phyloP scores from a whole-genome alignment of 1,140 invertebrate genomes.

The Eumaeus atala region DNA sequence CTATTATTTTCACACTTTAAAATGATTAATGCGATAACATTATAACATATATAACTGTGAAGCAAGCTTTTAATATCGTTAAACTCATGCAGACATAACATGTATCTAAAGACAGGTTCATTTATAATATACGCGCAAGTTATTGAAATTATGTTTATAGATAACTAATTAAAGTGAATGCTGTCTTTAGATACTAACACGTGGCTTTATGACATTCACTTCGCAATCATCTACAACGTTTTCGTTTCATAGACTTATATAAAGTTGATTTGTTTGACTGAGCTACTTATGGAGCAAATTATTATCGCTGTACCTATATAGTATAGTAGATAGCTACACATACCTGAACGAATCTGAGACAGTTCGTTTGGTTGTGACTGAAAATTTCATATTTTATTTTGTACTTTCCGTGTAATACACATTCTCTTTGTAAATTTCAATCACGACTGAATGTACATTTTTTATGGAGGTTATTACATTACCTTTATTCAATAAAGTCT shows the following conservation, averaged over 20 bases:
- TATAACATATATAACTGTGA: constrained; percentile 36
- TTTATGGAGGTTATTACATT: constrained; percentile 39
- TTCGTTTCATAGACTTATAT: constrained; percentile 17
- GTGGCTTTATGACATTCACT: constrained; percentile 29
- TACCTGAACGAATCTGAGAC: constrained; percentile 65
- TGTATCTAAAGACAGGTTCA: constrained; percentile 28
- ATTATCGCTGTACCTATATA: constrained; percentile 33
- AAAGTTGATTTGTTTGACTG: constrained; percentile 6
- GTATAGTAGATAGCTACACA: constrained; percentile 65
- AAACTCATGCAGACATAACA: constrained; percentile 22
- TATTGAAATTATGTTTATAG: not conserved
- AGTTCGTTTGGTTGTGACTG: constrained; percentile 54
- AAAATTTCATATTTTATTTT: constrained; percentile 10
- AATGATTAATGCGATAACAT: not conserved
- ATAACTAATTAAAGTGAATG: constrained; percentile 19
- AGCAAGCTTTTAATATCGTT: constrained; percentile 49
- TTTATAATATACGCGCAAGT: not conserved
- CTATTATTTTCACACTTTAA: not conserved
- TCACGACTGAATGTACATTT: constrained; percentile 57
- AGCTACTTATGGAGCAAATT: constrained; percentile 20
- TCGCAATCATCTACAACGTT: constrained; percentile 20
- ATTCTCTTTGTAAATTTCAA: constrained; percentile 17
- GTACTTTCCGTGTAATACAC: constrained; percentile 8
- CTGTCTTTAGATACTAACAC: constrained; percentile 30
- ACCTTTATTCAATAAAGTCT: constrained; percentile 36